Evolutionary conservation across 2,113 vertebrate species (phyloP).

Genomic region (Brachypteracias leptosomus): DNA sequence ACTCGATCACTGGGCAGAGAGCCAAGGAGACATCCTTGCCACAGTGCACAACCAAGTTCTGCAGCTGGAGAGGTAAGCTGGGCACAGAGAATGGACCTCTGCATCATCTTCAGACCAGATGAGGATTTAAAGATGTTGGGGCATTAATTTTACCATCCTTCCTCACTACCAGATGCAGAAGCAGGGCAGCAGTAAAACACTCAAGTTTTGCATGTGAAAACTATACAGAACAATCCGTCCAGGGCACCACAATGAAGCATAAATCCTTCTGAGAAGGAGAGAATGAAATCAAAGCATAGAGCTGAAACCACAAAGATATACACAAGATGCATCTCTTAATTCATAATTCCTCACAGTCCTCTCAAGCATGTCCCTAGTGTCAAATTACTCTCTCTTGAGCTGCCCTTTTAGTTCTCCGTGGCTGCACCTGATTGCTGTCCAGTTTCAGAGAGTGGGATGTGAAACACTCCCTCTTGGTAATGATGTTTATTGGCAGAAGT

Average conservation of each 20-base stretch:
- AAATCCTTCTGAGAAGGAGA: not conserved
- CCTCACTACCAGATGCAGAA: not conserved
- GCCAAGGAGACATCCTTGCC: constrained; percentile 4
- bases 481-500: not conserved
- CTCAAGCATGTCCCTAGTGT: not conserved
- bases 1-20: not conserved
- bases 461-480: not conserved
- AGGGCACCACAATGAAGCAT: not conserved
- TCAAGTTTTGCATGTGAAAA: not conserved
- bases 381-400: not conserved
- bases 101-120: not conserved
- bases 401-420: not conserved
- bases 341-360: not conserved
- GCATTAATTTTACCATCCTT: not conserved
- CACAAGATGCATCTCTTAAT: not conserved
- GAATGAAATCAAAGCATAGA: not conserved
- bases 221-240: not conserved
- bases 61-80: not conserved
- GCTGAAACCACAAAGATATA: not conserved
- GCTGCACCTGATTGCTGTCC: not conserved
- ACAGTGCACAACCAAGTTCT: not conserved
- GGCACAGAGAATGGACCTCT: not conserved
- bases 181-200: not conserved
- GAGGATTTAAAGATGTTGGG: not conserved
- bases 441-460: not conserved